These are phyloP conservation scores for Melanaphis sacchari DNA, from an alignment of 1,140 invertebrate species.

Conservation along the genomic window DNA sequence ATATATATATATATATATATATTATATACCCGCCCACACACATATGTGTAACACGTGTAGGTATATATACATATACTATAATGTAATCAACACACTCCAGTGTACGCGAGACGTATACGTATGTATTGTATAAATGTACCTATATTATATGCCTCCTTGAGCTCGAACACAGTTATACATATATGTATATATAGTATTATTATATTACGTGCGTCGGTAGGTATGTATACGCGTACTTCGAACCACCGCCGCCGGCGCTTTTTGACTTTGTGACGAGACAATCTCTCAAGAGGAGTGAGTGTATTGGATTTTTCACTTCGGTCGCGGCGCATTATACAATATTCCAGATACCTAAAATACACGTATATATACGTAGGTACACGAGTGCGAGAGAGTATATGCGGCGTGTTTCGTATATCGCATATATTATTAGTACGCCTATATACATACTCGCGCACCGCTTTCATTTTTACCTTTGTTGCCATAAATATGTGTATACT, in stretches of 20 bases:
- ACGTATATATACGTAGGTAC: no score
- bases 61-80: neutral
- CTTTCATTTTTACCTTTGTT: neutral
- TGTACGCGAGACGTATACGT: neutral
- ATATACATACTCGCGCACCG: neutral
- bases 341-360: neutral
- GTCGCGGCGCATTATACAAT: neutral
- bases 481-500: neutral
- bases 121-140: neutral
- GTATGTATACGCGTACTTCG: neutral
- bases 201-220: neutral
- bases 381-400: neutral
- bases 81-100: conserved; percentile 5
- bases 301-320: neutral
- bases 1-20: neutral
- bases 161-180: neutral
- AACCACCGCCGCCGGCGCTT: neutral
- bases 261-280: conserved; percentile 11
- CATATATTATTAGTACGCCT: neutral
- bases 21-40: neutral
- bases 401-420: neutral
- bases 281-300: neutral
- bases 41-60: neutral
- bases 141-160: neutral
- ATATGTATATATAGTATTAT: neutral